These are phyloP conservation scores for Perognathus longimembris DNA, from an alignment of 2,113 vertebrate genomes.

Conservation along the genomic window DNA sequence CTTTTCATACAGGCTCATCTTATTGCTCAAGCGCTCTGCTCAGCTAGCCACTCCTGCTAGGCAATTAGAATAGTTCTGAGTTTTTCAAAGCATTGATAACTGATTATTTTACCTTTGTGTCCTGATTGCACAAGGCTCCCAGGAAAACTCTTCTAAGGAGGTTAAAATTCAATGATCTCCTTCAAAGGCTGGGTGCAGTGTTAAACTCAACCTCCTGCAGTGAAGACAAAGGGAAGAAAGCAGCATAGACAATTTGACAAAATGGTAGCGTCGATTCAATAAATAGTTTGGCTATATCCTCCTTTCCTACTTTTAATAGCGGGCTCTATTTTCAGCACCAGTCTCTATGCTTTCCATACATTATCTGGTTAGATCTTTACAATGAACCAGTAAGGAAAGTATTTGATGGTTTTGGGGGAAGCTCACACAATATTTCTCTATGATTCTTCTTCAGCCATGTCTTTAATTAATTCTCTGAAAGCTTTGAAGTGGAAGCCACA, in stretches of 20 bases:
- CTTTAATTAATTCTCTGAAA: background rate
- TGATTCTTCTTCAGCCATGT: background rate
- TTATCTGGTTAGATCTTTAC: slow-evolving; percentile 43
- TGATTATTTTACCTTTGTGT: slow-evolving; percentile 66
- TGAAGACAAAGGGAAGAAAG: slow-evolving; percentile 28
- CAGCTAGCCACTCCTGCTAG: slow-evolving; percentile 43
- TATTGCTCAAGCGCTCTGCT: slow-evolving; percentile 36
- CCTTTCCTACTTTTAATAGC: background rate
- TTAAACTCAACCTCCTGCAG: slow-evolving; percentile 33
- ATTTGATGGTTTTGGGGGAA: background rate
- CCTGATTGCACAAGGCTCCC: slow-evolving; percentile 50
- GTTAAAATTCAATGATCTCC: slow-evolving; percentile 54
- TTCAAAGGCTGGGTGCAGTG: slow-evolving; percentile 11
- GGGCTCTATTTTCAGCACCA: background rate
- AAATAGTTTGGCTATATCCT: background rate
- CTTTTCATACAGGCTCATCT: slow-evolving; percentile 62
- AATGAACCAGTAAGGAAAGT: background rate
- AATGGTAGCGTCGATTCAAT: slow-evolving; percentile 21
- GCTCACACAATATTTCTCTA: background rate
- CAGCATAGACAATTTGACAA: slow-evolving; percentile 29
- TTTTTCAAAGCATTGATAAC: slow-evolving; percentile 67
- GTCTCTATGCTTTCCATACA: background rate
- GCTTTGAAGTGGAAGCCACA: background rate
- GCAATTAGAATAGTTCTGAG: slow-evolving; percentile 68
- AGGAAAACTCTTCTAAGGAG: slow-evolving; percentile 62